phyloP scores from a whole-genome alignment of 92 coral and sea anemone species.

The Palythoa grandiflora region DNA sequence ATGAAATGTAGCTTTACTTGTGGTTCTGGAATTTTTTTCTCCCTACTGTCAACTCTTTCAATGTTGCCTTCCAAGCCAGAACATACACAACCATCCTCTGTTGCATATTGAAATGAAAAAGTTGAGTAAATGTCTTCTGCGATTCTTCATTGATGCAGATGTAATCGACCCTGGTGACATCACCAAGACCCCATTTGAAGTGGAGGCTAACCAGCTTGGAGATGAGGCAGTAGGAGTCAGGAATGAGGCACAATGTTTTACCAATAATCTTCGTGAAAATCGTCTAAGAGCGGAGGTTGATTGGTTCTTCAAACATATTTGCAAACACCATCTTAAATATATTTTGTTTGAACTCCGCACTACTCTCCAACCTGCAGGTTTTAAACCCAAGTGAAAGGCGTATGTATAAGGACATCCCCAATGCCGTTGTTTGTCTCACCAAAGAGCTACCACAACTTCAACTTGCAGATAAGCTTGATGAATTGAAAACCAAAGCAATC shows the following conservation, averaged over 20 bases:
- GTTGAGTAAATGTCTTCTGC: constrained; percentile 35
- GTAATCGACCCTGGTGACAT: not conserved
- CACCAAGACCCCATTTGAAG: not conserved
- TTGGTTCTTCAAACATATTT: constrained; percentile 27
- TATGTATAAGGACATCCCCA: constrained; percentile 43
- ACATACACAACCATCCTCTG: constrained; percentile 35
- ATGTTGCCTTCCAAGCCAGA: constrained; percentile 39
- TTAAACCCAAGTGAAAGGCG: constrained; percentile 47
- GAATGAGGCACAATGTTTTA: not conserved
- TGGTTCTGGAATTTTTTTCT: not conserved
- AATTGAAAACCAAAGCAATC: constrained; percentile 43
- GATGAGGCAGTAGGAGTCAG: not conserved
- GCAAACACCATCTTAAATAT: constrained; percentile 9
- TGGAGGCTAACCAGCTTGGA: not conserved
- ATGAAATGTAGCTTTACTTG: constrained; percentile 1
- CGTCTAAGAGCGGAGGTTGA: constrained; percentile 12
- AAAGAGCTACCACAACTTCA: constrained; percentile 45
- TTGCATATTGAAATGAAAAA: constrained; percentile 22
- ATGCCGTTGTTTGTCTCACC: constrained; percentile 38
- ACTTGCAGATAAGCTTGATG: constrained; percentile 30
- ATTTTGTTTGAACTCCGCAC: constrained; percentile 40
- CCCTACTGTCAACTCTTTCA: constrained; percentile 23
- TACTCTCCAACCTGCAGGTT: constrained; percentile 44
- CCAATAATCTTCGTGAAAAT: constrained; percentile 20
- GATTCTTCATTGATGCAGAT: constrained; percentile 19